phyloP scores from a whole-genome alignment of 2,888 invertebrate genomes.

The Mesorhabditis spiculigera region DNA sequence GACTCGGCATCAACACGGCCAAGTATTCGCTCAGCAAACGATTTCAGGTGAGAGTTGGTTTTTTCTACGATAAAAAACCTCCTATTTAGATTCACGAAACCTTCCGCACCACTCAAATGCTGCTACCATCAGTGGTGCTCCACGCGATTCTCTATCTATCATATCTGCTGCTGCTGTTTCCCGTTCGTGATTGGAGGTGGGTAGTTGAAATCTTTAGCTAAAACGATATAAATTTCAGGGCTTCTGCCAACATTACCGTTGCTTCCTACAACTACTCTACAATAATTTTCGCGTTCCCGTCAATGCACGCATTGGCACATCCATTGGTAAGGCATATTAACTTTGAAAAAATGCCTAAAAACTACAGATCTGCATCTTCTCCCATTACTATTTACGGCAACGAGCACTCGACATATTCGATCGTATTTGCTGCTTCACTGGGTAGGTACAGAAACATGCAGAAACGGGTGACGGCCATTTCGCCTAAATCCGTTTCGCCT shows the following conservation, averaged over 20 bases:
- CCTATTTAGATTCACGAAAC: conserved; percentile 27
- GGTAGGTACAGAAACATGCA: neutral
- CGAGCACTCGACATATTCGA: conserved; percentile 17
- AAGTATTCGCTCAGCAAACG: conserved; percentile 24
- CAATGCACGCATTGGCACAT: conserved; percentile 26
- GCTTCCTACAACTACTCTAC: conserved; percentile 23
- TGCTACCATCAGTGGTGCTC: conserved; percentile 25
- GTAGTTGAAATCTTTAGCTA: neutral
- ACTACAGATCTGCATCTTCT: conserved; percentile 21
- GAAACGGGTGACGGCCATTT: too few species aligned
- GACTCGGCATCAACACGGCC: conserved; percentile 27
- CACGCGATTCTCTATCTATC: conserved; percentile 26
- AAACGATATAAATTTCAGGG: conserved; percentile 10
- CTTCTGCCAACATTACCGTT: conserved; percentile 17
- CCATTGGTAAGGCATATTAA: conserved; percentile 18
- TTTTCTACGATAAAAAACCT: neutral
- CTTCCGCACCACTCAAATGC: conserved; percentile 27
- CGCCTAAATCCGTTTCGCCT: too few species aligned
- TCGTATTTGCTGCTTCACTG: neutral
- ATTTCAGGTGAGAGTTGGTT: conserved; percentile 21
- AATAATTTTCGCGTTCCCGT: conserved; percentile 25
- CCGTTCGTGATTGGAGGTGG: conserved; percentile 21
- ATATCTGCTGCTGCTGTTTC: conserved; percentile 24
- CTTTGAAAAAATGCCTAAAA: neutral
- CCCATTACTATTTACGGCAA: conserved; percentile 27